Evolutionary conservation across 2,797 vertebrate genomes (phyloP).

Genomic region (Oreochromis grahami): DNA sequence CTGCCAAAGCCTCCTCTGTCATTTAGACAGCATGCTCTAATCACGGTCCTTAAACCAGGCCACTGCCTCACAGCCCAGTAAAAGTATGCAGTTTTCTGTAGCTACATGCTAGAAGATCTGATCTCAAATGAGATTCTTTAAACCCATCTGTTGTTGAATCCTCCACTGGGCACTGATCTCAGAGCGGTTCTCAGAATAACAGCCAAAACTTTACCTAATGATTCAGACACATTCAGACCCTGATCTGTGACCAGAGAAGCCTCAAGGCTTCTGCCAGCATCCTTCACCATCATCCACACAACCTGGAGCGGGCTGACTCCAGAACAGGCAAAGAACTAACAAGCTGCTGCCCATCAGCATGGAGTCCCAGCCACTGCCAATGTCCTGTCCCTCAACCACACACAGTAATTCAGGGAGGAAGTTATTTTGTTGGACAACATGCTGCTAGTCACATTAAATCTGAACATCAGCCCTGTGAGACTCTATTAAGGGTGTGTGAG

Average conservation of each 20-base stretch:
- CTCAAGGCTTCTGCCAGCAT: slow-evolving; percentile 49
- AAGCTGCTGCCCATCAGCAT: slow-evolving; percentile 54
- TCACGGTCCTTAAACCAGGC: slow-evolving; percentile 18
- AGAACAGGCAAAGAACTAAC: slow-evolving; percentile 29
- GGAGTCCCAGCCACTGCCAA: slow-evolving; percentile 22
- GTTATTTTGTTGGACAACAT: slow-evolving; percentile 55
- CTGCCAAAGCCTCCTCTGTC: slow-evolving; percentile 58
- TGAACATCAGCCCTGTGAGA: slow-evolving; percentile 41
- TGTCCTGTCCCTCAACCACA: slow-evolving; percentile 3
- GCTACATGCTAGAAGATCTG: slow-evolving; percentile 10
- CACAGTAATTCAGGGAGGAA: slow-evolving; percentile 6
- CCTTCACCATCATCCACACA: slow-evolving; percentile 30
- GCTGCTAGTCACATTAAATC: slow-evolving; percentile 53
- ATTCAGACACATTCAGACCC: slow-evolving; percentile 32
- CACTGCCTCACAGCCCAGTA: slow-evolving; percentile 2
- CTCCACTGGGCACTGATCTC: slow-evolving; percentile 20
- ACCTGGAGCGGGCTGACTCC: slow-evolving; percentile 37
- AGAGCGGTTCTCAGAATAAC: slow-evolving; percentile 14
- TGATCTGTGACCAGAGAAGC: slow-evolving; percentile 50
- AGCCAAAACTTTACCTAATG: slow-evolving; percentile 38
- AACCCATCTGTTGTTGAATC: slow-evolving; percentile 40
- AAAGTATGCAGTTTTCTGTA: slow-evolving; percentile 6
- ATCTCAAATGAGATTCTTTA: slow-evolving; percentile 19
- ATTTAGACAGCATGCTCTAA: slow-evolving; percentile 43
- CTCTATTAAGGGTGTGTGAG: slow-evolving; percentile 34